Percentiles rank a stretch among this genome's conserved stretches.
Evolutionary conservation across 2,797 vertebrate genomes (phyloP).

Genomic region (Macroramphosus scolopax): DNA sequence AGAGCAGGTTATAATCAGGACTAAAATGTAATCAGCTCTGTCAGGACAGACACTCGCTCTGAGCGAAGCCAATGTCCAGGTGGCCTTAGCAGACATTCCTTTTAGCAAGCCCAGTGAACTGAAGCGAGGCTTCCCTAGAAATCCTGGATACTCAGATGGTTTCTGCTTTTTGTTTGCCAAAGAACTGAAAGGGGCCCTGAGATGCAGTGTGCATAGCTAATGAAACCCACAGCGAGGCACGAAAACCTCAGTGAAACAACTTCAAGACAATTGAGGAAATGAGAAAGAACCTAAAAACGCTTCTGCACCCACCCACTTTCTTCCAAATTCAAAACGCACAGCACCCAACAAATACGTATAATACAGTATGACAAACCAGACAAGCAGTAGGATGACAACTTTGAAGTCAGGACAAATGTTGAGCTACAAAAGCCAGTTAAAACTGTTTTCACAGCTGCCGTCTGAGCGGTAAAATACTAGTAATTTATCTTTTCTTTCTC

Average conservation of each 20-base stretch:
- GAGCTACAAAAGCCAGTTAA: too few species aligned
- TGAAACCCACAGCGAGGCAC: conserved; percentile 46
- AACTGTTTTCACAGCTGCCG: neutral
- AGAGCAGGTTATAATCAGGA: conserved; percentile 8
- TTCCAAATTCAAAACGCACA: conserved; percentile 16
- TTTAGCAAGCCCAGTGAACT: conserved; percentile 19
- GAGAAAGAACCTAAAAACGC: conserved; percentile 30
- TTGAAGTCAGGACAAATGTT: neutral
- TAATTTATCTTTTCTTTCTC: neutral
- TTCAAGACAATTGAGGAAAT: conserved; percentile 40
- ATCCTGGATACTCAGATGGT: conserved; percentile 53
- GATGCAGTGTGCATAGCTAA: conserved; percentile 62
- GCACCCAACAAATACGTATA: too few species aligned
- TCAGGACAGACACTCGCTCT: conserved; percentile 1
- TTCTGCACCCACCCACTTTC: too few species aligned
- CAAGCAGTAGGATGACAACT: neutral
- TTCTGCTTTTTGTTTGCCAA: conserved; percentile 56
- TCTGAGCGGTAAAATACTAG: neutral
- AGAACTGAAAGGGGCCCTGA: conserved; percentile 46
- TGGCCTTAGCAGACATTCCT: conserved; percentile 46
- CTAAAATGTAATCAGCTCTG: conserved; percentile 8
- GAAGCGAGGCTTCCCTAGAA: conserved; percentile 49
- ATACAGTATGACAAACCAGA: conserved; percentile 2
- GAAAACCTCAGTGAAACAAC: conserved; percentile 34
- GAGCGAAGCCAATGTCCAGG: conserved; percentile 35